phyloP scores from a whole-genome alignment of 2,797 vertebrate genomes.

The Natrix natrix region DNA sequence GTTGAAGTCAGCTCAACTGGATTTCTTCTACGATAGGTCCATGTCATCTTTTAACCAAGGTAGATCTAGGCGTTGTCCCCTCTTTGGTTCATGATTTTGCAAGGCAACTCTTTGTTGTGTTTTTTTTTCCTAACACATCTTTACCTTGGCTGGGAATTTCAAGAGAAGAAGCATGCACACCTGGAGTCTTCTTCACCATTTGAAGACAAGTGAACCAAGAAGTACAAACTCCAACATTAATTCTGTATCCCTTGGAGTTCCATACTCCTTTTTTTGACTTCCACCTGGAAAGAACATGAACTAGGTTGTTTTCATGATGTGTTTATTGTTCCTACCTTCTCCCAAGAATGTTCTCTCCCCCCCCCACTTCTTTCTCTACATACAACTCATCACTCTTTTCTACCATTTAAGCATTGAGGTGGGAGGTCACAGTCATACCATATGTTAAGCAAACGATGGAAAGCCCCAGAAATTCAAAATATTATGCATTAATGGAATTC shows the following conservation, averaged over 20 bases:
- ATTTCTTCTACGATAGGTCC: background rate
- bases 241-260: background rate
- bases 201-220: background rate
- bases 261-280: background rate
- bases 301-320: background rate
- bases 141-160: background rate
- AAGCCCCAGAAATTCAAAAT: background rate
- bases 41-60: background rate
- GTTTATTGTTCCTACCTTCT: background rate
- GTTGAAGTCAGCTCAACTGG: background rate
- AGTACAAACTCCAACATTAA: background rate
- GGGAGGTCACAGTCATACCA: background rate
- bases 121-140: background rate
- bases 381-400: background rate
- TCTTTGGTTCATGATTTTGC: background rate
- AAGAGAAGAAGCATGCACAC: background rate
- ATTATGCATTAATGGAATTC: background rate
- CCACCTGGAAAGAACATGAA: background rate
- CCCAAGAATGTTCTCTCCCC: background rate
- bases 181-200: background rate
- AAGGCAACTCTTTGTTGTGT: background rate
- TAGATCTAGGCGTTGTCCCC: background rate
- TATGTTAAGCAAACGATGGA: background rate
- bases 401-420: background rate
- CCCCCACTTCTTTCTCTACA: background rate